Percentiles rank a stretch among this genome's conserved stretches.
These are phyloP conservation scores for Eilema griseolum DNA, from an alignment of 2,888 invertebrate genomes.

Conservation along the genomic window DNA sequence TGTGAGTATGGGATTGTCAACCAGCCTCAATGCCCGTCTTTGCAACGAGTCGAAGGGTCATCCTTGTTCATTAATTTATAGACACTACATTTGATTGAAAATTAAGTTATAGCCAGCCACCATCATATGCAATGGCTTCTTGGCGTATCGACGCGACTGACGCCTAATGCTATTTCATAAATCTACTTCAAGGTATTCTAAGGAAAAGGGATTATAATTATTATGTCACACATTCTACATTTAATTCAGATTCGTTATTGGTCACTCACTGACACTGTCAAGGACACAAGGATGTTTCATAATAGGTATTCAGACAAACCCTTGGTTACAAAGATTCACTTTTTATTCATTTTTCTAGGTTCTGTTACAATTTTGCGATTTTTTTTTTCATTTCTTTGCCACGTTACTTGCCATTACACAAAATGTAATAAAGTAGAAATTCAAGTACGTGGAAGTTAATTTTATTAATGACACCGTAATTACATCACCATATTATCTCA, in stretches of 20 bases:
- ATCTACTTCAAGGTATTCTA: background rate
- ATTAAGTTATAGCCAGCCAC: background rate
- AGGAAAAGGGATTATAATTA: background rate
- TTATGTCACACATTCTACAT: background rate
- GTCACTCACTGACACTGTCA: background rate
- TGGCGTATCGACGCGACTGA: background rate
- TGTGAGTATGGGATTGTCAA: too few relatives aligned
- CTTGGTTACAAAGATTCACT: conserved; percentile 83
- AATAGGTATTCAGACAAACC: conserved; percentile 65
- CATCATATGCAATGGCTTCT: background rate
- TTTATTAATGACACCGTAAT: conserved; percentile 84
- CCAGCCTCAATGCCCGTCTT: too few relatives aligned
- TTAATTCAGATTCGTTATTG: background rate
- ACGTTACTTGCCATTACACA: conserved; percentile 81
- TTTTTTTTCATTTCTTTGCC: conserved; percentile 80
- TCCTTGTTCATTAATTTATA: background rate
- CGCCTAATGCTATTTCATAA: background rate
- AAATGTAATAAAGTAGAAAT: conserved; percentile 85
- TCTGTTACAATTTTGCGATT: conserved; percentile 86
- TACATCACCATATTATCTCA: conserved; percentile 79
- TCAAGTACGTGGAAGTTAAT: conserved; percentile 83
- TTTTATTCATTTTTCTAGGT: conserved; percentile 85
- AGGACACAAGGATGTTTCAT: conserved; percentile 9
- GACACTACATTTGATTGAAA: background rate
- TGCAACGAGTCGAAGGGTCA: too few relatives aligned